These are phyloP conservation scores for Trogon surrucura DNA, from an alignment of 2,113 vertebrate species.

Conservation along the genomic window DNA sequence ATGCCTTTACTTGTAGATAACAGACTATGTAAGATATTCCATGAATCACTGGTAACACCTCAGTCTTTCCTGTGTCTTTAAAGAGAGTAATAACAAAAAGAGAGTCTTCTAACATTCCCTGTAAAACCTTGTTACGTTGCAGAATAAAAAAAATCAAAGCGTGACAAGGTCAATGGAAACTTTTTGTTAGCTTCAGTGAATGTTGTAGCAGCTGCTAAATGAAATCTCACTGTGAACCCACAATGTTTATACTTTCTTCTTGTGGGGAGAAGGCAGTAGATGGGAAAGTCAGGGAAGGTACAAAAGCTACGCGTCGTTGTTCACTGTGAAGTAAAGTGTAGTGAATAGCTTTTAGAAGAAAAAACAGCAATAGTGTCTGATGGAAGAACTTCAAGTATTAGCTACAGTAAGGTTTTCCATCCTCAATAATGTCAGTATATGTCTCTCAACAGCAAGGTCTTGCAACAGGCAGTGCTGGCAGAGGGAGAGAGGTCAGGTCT, in stretches of 20 bases:
- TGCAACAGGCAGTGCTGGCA: background rate
- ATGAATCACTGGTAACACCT: background rate
- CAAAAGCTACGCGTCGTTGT: background rate
- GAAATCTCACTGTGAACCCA: background rate
- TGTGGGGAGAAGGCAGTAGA: background rate
- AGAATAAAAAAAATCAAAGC: constrained; percentile 27
- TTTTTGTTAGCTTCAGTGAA: background rate
- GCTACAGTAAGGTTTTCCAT: background rate
- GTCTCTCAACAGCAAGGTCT: background rate
- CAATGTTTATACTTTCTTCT: background rate
- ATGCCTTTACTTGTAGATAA: background rate
- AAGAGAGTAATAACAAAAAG: background rate
- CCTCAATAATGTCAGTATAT: background rate
- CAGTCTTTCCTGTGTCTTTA: background rate
- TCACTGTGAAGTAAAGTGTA: background rate
- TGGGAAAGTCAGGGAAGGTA: background rate
- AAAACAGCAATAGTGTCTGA: background rate
- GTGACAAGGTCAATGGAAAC: background rate
- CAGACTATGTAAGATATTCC: background rate
- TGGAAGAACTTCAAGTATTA: background rate
- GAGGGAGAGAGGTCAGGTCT: background rate
- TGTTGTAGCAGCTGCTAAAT: background rate
- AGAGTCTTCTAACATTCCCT: background rate
- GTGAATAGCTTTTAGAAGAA: background rate
- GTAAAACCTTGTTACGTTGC: constrained; percentile 14